Base-by-base conservation (phyloP, 1,140 invertebrate species). In the Mya arenaria region DNA sequence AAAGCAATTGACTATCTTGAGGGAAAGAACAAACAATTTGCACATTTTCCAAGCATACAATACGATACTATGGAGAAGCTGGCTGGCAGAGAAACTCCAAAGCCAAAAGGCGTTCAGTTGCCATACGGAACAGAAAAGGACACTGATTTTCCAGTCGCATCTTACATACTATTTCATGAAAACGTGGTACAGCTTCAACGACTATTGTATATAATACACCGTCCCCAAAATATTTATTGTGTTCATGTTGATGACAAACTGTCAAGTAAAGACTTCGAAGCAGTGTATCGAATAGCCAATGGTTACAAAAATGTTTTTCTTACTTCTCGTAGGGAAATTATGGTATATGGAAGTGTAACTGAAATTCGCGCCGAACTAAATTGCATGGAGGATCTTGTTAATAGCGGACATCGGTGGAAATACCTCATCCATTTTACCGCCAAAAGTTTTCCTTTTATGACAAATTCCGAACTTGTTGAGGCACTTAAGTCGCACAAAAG, bases 291-390 rank as follows among this genome's bases (percentile, higher is more conserved):
- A 32, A 32, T 85, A 32, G 36, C 83, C 15, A 44, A 71, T 23
- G 90, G 89, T 83, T 89, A 89, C 82, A 73, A 82, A 15, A 90
- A 90, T 77, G 89, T 89, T 13, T 87, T 87, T 68, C 56, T 90
- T 8, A 85, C 84, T 15, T 81, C 84, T 15, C 85, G 75, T 65
- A 69, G 77, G 4, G 88, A 87, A 48, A 44, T 78, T 58, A 69
- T 90, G 5, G 55, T 86, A n/a, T 90, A 88, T 37, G 85, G 81
- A 4, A 66, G 82, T 82, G 86, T 81, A 68, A 74, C 79, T 6
- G 56, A 86, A 58, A 65, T 90, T 17, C 62, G 83, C 32, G 89
- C 89, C 0, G 89, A 90, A 60, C 52, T 90, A 1, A 89, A 87
- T 58, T 90, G 89, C 74, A 85, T 90, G 80, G 30, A 81, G 41